Base-by-base conservation (phyloP, 35 echinoderm and acorn worm species). In the Ophiothrix spiculata region DNA sequence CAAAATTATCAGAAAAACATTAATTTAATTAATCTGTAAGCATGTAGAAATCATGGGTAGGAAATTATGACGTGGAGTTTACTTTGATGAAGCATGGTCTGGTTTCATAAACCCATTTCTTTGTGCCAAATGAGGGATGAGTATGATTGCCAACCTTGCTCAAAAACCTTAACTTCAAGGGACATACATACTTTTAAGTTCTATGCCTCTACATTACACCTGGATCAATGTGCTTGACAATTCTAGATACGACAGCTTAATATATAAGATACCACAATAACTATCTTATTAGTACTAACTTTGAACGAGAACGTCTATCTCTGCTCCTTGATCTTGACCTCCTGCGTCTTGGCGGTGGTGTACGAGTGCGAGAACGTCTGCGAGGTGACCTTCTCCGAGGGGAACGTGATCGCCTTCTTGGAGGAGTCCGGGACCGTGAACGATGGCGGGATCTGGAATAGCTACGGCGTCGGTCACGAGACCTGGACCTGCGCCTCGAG, bases 311-410 rank as follows among this genome's bases (percentile, higher is more conserved):
- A 12, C 92, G 82, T 78, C 78, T 56, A 35, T 94, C 92, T 76
- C 85, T 86, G 64, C 92, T 94, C n/a, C 79, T 80, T 42, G 92
- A 94, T 40, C 88, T 56, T 73, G 92, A 87, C 37, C 92, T 76
- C 49, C 90, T 85, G 14, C 87, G 87, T 74, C 92, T 85, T 37
- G 78, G 79, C 38, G 86, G 81, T 42, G 89, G 41, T 23, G 90
- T 81, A 31, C 90, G 81, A 75, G 56, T 92, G 33, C 84, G 84
- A 33, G 90, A 87, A 42, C 84, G 77, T 77, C 90, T 87, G 14
- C 84, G 83, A 39, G 90, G 81, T 81, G 78, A 40, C 81, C 90
- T 54, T 84, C 81, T 83, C 3, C 81, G 78, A 0, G 94, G 84
- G 11, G 88, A 85, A 25, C 88, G 74, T 13, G 92, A 95, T 8